These are phyloP conservation scores for Ormyrus pomaceus DNA, from an alignment of 2,888 invertebrate species.

Conservation along the genomic window DNA sequence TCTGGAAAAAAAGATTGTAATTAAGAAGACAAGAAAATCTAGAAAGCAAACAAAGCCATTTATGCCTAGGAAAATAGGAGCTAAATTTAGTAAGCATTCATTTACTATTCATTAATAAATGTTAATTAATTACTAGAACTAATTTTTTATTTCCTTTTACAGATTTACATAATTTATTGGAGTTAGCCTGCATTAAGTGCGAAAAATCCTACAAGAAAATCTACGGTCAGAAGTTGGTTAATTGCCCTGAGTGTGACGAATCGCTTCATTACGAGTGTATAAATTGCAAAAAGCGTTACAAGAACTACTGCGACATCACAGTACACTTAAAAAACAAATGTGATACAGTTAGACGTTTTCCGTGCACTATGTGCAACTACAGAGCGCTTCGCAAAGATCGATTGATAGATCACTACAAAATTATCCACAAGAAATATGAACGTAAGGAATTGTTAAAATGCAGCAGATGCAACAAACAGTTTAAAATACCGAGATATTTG, in stretches of 20 bases:
- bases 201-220: neutral
- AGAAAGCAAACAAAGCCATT: neutral
- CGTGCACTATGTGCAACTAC: constrained; percentile 12
- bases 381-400: constrained; percentile 2
- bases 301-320: constrained; percentile 40
- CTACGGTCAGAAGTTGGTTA: constrained; percentile 5
- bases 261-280: constrained; percentile 14
- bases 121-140: neutral
- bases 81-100: constrained; percentile 27
- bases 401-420: constrained; percentile 21
- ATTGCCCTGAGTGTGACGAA: constrained; percentile 11
- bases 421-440: neutral
- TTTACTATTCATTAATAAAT: too few species aligned
- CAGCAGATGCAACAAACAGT: constrained; percentile 3
- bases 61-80: neutral
- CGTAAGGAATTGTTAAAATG: neutral
- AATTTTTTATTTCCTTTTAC: neutral
- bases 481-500: constrained; percentile 10
- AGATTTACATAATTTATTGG: constrained; percentile 31
- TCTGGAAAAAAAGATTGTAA: too few species aligned
- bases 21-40: neutral
- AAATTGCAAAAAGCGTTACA: constrained; percentile 15
- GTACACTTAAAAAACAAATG: constrained; percentile 41
- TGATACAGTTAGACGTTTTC: constrained; percentile 3
- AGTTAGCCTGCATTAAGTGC: constrained; percentile 7